Evolutionary conservation across 2,113 vertebrate genomes (phyloP).

Genomic region (Gymnarchus niloticus): DNA sequence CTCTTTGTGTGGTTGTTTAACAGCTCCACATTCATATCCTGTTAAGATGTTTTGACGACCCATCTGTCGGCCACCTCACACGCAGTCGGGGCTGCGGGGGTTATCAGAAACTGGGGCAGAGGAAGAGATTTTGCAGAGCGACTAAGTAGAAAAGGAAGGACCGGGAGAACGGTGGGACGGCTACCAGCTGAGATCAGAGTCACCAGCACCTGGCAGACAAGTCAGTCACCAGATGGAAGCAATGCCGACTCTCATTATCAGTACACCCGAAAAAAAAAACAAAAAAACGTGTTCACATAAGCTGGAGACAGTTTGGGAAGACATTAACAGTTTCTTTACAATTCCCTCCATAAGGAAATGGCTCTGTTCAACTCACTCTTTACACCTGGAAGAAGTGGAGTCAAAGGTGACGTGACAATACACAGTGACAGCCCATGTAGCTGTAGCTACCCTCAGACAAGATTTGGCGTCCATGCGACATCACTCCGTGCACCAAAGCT

Average conservation of each 20-base stretch:
- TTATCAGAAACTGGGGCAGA: not conserved
- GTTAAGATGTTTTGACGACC: constrained; percentile 35
- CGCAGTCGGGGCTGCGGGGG: constrained; percentile 26
- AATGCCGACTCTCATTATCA: constrained; percentile 5
- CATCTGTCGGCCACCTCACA: constrained; percentile 32
- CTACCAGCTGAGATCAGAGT: constrained; percentile 7
- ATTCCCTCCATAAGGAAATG: not conserved
- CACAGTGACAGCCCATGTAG: too few species aligned
- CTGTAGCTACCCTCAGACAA: not conserved
- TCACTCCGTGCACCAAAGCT: not conserved
- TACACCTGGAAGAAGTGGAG: not conserved
- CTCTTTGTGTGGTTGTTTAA: not conserved
- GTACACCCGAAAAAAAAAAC: not conserved
- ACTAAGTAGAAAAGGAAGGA: not conserved
- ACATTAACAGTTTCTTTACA: constrained; percentile 15
- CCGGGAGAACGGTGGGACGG: not conserved
- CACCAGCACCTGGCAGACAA: constrained; percentile 19
- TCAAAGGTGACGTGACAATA: not conserved
- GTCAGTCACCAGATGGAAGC: constrained; percentile 27
- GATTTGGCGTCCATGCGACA: not conserved
- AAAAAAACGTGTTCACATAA: constrained; percentile 8
- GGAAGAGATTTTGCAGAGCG: not conserved
- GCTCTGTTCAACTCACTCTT: not conserved
- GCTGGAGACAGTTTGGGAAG: not conserved
- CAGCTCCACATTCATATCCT: constrained; percentile 21